Evolutionary conservation across 2,888 invertebrate species (phyloP), one percentile per base, ranked within the genome.

Genomic region (Erebia aethiops): DNA sequence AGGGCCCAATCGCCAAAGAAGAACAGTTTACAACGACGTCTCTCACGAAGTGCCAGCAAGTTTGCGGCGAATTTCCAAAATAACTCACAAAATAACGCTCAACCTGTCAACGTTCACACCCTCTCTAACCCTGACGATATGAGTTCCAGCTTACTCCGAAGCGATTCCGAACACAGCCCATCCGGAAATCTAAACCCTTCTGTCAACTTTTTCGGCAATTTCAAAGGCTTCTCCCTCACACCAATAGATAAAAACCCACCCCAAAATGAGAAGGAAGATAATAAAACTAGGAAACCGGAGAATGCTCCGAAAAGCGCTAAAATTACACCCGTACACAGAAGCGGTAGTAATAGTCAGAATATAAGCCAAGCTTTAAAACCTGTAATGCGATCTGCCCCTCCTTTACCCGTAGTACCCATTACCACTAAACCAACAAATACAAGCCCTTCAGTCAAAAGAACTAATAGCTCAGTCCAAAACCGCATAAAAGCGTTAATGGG

Each of bases 221-320:
- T 97, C 90, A 97, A 97, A 87, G 98, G 98, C 0, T 98, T 98
- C 87, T 96, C 96, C 0, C 93, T 98, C 60, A 94, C 95, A 0
- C 96, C 97, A 0, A 91, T 96, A 0, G 94, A 78, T 8, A 77
- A 76, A 75, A 72, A 79, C 62, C 71, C 67, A 16, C 61, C 74
- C 0, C 69, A 72, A 65, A 62, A 64, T 1, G 70, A 72, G 18
- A 74, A 71, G n/a, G 74, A 77, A 11, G 67, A 65, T 13, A 64
- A 73, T 1, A 71, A 66, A 13, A 70, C 68, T 26, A 68, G 73
- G 69, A 63, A 63, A 41, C 26, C 56, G 2, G 83, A 84, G 41
- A 78, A 77, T 14, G 72, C 82, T 0, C 77, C 80, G 1, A 90
- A 90, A 76, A 95, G 95, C 78, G 95, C 95, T 0, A 95, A 95